A percentile compares a stretch with the other conserved stretches of the same genome.
phyloP scores from a whole-genome alignment of 2,888 invertebrate genomes.

The Diplazon laetatorius region DNA sequence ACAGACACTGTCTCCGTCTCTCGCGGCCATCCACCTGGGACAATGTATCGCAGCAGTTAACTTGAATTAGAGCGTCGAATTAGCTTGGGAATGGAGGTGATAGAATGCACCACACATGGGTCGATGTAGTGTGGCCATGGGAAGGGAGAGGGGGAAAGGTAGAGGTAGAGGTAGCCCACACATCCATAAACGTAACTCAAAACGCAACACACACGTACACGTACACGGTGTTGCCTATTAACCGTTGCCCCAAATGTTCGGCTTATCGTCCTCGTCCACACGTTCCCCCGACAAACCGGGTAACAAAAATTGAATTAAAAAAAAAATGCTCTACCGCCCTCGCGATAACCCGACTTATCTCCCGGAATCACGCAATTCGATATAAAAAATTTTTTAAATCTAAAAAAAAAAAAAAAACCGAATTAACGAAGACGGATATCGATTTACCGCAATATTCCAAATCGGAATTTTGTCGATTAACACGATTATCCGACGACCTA shows the following conservation, averaged over 20 bases:
- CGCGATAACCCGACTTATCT: slow-evolving; percentile 40
- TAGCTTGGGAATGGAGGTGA: slow-evolving; percentile 58
- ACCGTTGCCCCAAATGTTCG: slow-evolving; percentile 33
- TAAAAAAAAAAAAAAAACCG: too few relatives aligned
- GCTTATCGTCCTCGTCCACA: slow-evolving; percentile 62
- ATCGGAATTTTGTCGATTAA: slow-evolving; percentile 18
- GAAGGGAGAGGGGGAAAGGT: too few relatives aligned
- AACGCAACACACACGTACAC: slow-evolving; percentile 44
- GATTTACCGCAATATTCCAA: slow-evolving; percentile 24
- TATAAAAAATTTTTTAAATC: too few relatives aligned
- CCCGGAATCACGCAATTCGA: slow-evolving; percentile 8
- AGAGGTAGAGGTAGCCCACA: too few relatives aligned
- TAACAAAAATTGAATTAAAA: slow-evolving; percentile 1
- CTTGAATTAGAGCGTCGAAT: slow-evolving; percentile 60
- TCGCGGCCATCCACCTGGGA: slow-evolving; percentile 31
- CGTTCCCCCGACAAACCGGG: slow-evolving; percentile 17
- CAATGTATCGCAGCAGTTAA: slow-evolving; percentile 57
- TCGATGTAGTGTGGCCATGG: slow-evolving; percentile 52
- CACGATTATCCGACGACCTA: slow-evolving; percentile 27
- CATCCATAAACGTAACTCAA: slow-evolving; percentile 59
- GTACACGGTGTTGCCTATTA: slow-evolving; percentile 56
- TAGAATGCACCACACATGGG: slow-evolving; percentile 54
- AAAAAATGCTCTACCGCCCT: slow-evolving; percentile 8
- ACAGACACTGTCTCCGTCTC: slow-evolving; percentile 15
- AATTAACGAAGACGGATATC: slow-evolving; percentile 44